Evolutionary conservation across 2,888 invertebrate species (phyloP), one percentile per base, ranked within the genome.

Genomic region (Melanostoma mellinum): DNA sequence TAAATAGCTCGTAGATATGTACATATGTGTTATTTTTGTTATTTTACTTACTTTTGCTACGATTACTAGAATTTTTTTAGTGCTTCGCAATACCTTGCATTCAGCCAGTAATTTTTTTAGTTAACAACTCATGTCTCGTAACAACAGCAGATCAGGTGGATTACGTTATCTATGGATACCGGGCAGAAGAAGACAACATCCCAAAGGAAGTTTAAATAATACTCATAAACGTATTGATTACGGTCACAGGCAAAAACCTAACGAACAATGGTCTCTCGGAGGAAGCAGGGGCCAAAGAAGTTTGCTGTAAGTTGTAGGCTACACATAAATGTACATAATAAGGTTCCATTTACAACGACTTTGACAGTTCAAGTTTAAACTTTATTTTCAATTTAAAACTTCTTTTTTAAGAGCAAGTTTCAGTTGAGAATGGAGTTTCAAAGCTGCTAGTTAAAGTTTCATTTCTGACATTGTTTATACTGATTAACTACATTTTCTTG

Each of bases 131-230:
- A 90, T 90, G 90, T 88, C 88, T 75, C 87, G 87, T 85, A 88
- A 87, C 81, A 86, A 88, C 86, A 87, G 86, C 68, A 89, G 88
- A 78, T 80, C 88, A 68, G 86, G 87, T 68, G 90, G 90, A 73
- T 86, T 91, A 85, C 90, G 90, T 71, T 88, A 90, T 50, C 87
- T 91, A 71, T 91, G 91, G 91, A 90, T 91, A 88, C 91, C 91
- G 68, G 91, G 89, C 36, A 84, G 89, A 69, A 89, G 89, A 60
- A 88, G 89, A 71, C 87, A 88, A 58, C 88, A 90, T 86, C 87
- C 88, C 48, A 91, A 91, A 86, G 91, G 91, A 53, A 88, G 87
- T 56, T 88, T 87, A 71, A 88, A 88, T 86, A 69, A 89, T 6
- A 90, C 90, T 65, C 89, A 85, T 74, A 91, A 90, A 79, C 86